Evolutionary conservation across 1,140 invertebrate species (phyloP).

Genomic region (Sycobia sp.): DNA sequence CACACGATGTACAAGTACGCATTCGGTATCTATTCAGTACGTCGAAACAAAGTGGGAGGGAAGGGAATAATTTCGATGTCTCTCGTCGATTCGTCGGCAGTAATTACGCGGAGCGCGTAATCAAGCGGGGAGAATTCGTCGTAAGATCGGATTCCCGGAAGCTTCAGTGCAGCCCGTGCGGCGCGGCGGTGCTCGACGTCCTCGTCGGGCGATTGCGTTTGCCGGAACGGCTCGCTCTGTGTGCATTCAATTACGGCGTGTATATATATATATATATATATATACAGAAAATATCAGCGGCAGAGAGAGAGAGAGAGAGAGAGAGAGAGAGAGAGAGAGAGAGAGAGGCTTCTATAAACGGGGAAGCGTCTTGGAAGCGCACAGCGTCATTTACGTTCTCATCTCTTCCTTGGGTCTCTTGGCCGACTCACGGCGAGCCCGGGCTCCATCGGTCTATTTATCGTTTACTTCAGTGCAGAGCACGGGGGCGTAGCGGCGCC

Average conservation of each 20-base stretch:
- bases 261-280: slow-evolving; percentile 32
- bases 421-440: background rate
- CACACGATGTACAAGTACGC: too few species aligned
- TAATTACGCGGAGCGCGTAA: background rate
- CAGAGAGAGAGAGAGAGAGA: too few species aligned
- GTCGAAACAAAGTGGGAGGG: too few species aligned
- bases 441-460: slow-evolving; percentile 30
- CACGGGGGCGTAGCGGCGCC: background rate
- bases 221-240: slow-evolving; percentile 23
- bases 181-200: background rate
- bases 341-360: slow-evolving; percentile 26
- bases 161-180: background rate
- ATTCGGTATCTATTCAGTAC: too few species aligned
- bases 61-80: too few species aligned
- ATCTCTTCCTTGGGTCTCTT: slow-evolving; percentile 22
- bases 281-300: slow-evolving; percentile 26
- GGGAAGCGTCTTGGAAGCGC: slow-evolving; percentile 40
- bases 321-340: too few species aligned
- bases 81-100: slow-evolving; percentile 1
- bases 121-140: slow-evolving; percentile 2
- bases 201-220: slow-evolving; percentile 34
- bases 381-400: slow-evolving; percentile 39
- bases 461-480: slow-evolving; percentile 29
- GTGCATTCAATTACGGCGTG: slow-evolving; percentile 51
- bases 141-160: slow-evolving; percentile 28